These are phyloP conservation scores for Pyrgilauda ruficollis DNA, from an alignment of 2,113 vertebrate species.

Conservation along the genomic window DNA sequence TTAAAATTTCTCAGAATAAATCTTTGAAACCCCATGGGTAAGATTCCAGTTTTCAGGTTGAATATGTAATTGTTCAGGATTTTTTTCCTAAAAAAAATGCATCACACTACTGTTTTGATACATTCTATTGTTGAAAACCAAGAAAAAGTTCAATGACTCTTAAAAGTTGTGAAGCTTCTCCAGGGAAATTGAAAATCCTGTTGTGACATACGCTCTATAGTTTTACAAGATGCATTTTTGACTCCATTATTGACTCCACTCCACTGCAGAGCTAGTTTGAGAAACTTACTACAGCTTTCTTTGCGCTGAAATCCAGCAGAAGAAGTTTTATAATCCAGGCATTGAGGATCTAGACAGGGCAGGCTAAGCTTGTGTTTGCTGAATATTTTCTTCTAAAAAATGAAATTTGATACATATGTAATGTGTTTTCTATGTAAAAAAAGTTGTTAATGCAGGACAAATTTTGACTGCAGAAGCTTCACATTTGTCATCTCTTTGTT, in stretches of 20 bases:
- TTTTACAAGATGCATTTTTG: neutral
- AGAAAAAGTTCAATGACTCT: neutral
- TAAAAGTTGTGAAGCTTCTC: neutral
- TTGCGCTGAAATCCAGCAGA: neutral
- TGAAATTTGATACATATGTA: neutral
- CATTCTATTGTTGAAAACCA: neutral
- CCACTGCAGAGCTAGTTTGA: neutral
- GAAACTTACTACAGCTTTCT: neutral
- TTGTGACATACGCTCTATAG: neutral
- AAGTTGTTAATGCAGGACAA: neutral
- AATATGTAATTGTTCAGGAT: rapidly evolving
- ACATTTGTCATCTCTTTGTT: neutral
- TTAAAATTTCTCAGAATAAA: neutral
- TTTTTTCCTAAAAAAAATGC: neutral
- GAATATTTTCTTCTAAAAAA: neutral
- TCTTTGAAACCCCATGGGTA: neutral
- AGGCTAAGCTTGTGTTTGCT: neutral
- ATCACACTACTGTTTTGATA: neutral
- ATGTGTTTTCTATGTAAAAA: neutral
- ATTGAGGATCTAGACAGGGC: neutral
- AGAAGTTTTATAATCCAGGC: neutral
- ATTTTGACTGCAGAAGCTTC: neutral
- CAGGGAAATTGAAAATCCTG: neutral
- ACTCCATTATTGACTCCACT: neutral
- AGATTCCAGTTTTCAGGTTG: neutral